Evolutionary conservation across 1,140 invertebrate genomes (phyloP).

Genomic region (Ruditapes philippinarum): DNA sequence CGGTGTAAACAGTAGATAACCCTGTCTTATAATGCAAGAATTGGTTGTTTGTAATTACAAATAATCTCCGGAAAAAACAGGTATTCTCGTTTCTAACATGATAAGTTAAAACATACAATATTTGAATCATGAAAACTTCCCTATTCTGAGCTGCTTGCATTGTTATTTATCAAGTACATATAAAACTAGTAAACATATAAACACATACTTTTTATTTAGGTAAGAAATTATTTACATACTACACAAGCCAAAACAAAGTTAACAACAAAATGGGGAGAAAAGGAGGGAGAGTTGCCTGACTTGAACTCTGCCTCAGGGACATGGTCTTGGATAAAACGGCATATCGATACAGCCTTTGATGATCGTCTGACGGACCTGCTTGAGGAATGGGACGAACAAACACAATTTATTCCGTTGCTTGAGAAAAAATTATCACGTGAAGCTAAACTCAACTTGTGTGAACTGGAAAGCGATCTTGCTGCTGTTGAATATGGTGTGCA

Average conservation of each 20-base stretch:
- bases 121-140: no score
- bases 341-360: conserved; percentile 56
- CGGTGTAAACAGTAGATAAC: no score
- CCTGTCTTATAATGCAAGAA: no score
- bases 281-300: conserved; percentile 49
- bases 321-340: conserved; percentile 53
- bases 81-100: no score
- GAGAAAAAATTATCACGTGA: conserved; percentile 51
- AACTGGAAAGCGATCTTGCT: conserved; percentile 43
- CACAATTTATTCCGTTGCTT: conserved; percentile 20
- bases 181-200: no score
- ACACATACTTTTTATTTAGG: no score
- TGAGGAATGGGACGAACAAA: conserved; percentile 58
- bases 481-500: conserved; percentile 35
- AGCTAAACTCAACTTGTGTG: conserved; percentile 42
- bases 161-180: no score
- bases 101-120: no score
- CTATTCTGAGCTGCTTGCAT: no score
- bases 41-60: no score
- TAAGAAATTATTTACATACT: conserved; percentile 40
- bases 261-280: conserved; percentile 33
- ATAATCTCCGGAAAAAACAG: no score
- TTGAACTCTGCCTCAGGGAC: conserved; percentile 54
- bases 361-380: conserved; percentile 49
- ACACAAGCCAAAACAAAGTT: conserved; percentile 50